phyloP scores from a whole-genome alignment of 2,888 invertebrate genomes.

The Homarus gammarus region DNA sequence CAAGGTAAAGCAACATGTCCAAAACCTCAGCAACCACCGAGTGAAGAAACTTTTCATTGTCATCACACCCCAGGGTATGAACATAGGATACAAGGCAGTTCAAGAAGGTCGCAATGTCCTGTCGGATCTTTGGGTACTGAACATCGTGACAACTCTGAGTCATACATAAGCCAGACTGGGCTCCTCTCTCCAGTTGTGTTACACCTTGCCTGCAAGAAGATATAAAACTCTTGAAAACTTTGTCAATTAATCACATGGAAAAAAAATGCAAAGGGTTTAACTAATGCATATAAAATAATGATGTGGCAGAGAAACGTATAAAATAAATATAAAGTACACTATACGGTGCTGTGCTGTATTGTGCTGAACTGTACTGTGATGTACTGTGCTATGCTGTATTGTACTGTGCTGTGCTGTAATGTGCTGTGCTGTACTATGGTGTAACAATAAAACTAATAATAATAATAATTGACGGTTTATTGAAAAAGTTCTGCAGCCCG shows the following conservation, averaged over 20 bases:
- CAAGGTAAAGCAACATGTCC: slow-evolving; percentile 43
- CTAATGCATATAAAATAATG: background rate
- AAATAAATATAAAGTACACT: too few species aligned
- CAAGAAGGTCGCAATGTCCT: slow-evolving; percentile 50
- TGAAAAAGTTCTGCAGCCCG: too few species aligned
- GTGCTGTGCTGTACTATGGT: too few species aligned
- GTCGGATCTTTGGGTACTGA: slow-evolving; percentile 42
- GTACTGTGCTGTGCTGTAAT: too few species aligned
- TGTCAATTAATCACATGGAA: background rate
- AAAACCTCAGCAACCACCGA: slow-evolving; percentile 44
- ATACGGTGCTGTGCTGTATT: too few species aligned
- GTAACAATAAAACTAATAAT: too few species aligned
- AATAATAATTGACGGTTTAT: too few species aligned
- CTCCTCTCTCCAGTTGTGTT: slow-evolving; percentile 48
- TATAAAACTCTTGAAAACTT: background rate
- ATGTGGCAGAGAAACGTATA: background rate
- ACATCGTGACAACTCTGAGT: slow-evolving; percentile 18
- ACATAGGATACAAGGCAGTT: slow-evolving; percentile 36
- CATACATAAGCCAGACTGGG: slow-evolving; percentile 34
- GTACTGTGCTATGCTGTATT: too few species aligned
- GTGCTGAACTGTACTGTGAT: too few species aligned
- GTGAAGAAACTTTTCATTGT: slow-evolving; percentile 35
- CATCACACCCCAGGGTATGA: slow-evolving; percentile 3
- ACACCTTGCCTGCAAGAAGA: slow-evolving; percentile 51
- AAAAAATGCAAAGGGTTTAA: background rate